Conservation (phyloP, 1,140 invertebrate genomes). For the Leptinotarsa undecemlineata region DNA sequence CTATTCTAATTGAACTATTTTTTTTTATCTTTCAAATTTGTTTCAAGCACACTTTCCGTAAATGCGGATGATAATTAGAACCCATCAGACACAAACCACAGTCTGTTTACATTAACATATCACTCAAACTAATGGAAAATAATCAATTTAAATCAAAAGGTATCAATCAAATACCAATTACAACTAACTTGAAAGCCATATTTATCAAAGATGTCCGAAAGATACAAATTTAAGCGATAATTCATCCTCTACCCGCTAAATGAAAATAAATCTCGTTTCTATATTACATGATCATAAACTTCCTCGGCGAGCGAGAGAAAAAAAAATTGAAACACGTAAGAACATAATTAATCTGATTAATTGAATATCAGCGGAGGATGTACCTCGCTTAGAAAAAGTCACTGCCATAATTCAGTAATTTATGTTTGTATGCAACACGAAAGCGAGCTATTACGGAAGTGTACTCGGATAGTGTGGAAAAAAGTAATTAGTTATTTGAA, state of each 20-base stretch:
- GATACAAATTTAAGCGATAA: background rate
- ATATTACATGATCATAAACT: background rate
- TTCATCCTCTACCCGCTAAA: background rate
- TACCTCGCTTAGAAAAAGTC: background rate
- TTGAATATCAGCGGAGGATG: constrained; percentile 15
- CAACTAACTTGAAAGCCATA: background rate
- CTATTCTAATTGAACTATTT: too few relatives aligned
- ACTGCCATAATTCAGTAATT: background rate
- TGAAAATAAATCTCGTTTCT: constrained; percentile 3
- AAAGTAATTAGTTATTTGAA: constrained; percentile 19
- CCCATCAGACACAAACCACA: too few relatives aligned
- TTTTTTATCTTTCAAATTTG: too few relatives aligned
- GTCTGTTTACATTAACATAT: too few relatives aligned
- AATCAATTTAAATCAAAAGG: background rate
- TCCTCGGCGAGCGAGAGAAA: background rate
- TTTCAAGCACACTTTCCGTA: too few relatives aligned
- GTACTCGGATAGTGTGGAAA: background rate
- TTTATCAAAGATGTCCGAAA: background rate
- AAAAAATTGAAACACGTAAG: constrained; percentile 6
- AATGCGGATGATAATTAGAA: too few relatives aligned
- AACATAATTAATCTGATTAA: constrained; percentile 19
- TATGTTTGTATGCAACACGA: constrained; percentile 16
- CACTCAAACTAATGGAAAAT: too few relatives aligned
- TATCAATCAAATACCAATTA: constrained; percentile 8
- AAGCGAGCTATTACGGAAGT: constrained; percentile 6